Base-by-base conservation (phyloP, 2,113 vertebrate species). In the Nerophis lumbriciformis region DNA sequence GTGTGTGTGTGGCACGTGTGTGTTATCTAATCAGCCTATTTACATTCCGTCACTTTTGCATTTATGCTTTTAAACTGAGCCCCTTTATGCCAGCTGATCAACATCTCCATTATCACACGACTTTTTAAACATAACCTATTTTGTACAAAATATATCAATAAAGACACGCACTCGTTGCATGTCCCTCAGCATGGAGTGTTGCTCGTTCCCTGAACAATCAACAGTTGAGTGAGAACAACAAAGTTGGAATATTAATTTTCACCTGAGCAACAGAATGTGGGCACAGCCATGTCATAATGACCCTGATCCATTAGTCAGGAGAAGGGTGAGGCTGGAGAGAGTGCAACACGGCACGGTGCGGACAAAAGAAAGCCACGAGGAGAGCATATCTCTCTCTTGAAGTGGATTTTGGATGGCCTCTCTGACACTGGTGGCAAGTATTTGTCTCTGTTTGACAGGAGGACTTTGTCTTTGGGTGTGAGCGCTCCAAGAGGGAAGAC, bases 231-330 rank as follows among this genome's bases (percentile, higher is more conserved):
- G 83, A 85, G 80, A 87, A 78, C 70, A 77, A 77, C 77, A 83
- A 79, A 84, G 65, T 65, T 63, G 71, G 80, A 87, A 89, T 84
- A 86, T 86, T 80, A 88, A 90, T 91, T 89, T 85, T 90, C 88
- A 91, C 86, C 80, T 82, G 36, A 82, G 77, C 75, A 87, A 83
- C 84, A 90, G 84, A 91, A 90, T 88, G 88, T 84, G 85, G 88
- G 81, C 81, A 86, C 84, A 77, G 85, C 75, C 73, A 64, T 72
- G 83, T 78, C 75, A 83, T 87, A 83, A 91, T 89, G 80, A 80
- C 78, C 78, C 79, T 84, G 82, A 88, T 89, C 83, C 80, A 88
- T 88, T 83, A 80, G 81, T 86, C 79, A 83, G 76, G 64, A 66
- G 60, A 62, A 81, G 80, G 80, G 74, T 65, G 79, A 83, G 82